phyloP scores from a whole-genome alignment of 2,888 invertebrate genomes.

The Tetragnatha montana region DNA sequence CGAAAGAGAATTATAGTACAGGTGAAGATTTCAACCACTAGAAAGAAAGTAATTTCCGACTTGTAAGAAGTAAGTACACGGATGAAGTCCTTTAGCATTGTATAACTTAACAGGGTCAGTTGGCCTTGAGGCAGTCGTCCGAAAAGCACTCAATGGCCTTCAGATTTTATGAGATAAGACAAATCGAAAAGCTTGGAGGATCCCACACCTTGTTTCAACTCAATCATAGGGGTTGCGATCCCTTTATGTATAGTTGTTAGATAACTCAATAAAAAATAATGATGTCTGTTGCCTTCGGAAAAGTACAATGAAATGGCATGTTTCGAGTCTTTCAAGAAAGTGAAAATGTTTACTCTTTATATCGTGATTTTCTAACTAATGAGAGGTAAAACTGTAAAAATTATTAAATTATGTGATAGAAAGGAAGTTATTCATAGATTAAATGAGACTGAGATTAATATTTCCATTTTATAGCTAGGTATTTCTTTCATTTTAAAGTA shows the following conservation, averaged over 20 bases:
- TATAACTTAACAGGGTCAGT: not conserved
- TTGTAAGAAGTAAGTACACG: not conserved
- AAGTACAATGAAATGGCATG: too few species aligned
- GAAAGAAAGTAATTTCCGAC: not conserved
- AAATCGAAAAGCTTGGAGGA: not conserved
- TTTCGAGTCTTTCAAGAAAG: too few species aligned
- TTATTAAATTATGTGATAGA: too few species aligned
- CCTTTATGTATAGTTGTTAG: not conserved
- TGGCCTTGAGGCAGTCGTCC: not conserved
- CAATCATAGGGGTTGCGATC: not conserved
- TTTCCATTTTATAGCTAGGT: too few species aligned
- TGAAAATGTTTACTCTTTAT: too few species aligned
- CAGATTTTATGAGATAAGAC: not conserved
- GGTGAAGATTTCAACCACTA: not conserved
- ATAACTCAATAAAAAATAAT: not conserved
- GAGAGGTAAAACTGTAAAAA: too few species aligned
- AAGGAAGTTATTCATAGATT: too few species aligned
- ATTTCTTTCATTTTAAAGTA: too few species aligned
- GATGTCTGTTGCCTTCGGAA: not conserved
- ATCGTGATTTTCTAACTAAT: too few species aligned
- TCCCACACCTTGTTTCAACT: not conserved
- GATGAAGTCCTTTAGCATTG: not conserved
- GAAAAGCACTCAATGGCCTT: not conserved
- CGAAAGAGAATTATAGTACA: not conserved
- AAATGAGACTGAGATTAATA: too few species aligned